phyloP scores from a whole-genome alignment of 1,140 invertebrate genomes.

The Ceratosolen fusciceps region DNA sequence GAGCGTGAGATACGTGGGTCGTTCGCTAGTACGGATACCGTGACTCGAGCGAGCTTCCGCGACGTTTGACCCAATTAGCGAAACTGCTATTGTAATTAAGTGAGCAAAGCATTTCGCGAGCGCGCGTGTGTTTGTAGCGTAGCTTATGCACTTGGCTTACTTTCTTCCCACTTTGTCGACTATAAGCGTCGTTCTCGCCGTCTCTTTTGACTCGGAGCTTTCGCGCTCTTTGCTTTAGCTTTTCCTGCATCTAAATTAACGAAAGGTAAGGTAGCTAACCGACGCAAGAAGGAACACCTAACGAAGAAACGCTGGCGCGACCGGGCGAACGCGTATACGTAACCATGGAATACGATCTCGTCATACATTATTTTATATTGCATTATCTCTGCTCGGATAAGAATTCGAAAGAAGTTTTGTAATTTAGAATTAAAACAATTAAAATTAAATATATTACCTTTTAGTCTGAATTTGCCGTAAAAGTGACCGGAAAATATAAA shows the following conservation, averaged over 20 bases:
- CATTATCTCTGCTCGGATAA: too few relatives aligned
- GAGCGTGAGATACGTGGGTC: too few relatives aligned
- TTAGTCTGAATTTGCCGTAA: too few relatives aligned
- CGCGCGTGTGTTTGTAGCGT: too few relatives aligned
- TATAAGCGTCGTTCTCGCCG: background rate
- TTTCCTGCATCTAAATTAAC: slow-evolving; percentile 50
- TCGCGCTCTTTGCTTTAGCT: slow-evolving; percentile 22
- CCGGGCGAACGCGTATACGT: slow-evolving; percentile 1
- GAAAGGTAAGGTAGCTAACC: slow-evolving; percentile 51
- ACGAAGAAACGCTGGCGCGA: slow-evolving; percentile 22
- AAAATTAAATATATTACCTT: too few relatives aligned
- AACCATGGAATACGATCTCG: too few relatives aligned
- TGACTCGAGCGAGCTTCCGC: background rate
- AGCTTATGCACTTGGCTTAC: slow-evolving; percentile 23
- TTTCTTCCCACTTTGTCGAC: background rate
- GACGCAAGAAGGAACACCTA: slow-evolving; percentile 13
- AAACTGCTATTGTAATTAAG: slow-evolving; percentile 60
- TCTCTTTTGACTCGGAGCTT: background rate
- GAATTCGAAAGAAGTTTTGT: too few relatives aligned
- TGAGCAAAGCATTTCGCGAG: slow-evolving; percentile 54
- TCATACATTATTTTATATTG: too few relatives aligned
- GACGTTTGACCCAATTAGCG: slow-evolving; percentile 56
- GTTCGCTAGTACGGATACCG: too few relatives aligned
- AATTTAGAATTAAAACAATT: too few relatives aligned
- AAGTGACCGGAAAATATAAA: too few relatives aligned